Evolutionary conservation across 1,140 invertebrate species (phyloP).

Genomic region (Macrosteles quadrilineatus): DNA sequence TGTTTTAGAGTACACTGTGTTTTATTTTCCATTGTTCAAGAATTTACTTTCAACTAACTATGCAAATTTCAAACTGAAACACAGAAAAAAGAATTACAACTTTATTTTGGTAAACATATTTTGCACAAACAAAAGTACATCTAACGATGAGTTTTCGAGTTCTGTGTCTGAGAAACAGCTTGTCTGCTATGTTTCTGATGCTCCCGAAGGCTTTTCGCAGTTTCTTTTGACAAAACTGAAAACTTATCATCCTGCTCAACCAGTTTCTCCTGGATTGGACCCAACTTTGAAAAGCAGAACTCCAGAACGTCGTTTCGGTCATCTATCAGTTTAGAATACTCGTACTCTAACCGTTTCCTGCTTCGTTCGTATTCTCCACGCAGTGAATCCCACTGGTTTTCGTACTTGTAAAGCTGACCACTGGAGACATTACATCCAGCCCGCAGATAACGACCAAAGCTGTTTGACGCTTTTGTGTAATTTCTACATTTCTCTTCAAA

Average conservation of each 20-base stretch:
- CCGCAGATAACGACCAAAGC: slow-evolving; percentile 15
- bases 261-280: neutral
- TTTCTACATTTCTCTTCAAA: slow-evolving; percentile 18
- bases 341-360: neutral
- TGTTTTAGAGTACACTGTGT: too few species aligned
- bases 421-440: neutral
- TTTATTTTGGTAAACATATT: too few species aligned
- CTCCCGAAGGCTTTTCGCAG: neutral
- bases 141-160: too few species aligned
- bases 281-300: neutral
- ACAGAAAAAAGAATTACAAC: too few species aligned
- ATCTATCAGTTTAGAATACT: neutral
- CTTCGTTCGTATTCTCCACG: neutral
- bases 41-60: too few species aligned
- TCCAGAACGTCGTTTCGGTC: neutral
- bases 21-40: too few species aligned
- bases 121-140: too few species aligned
- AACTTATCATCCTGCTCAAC: neutral
- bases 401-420: neutral
- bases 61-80: too few species aligned
- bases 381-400: neutral
- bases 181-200: neutral
- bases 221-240: slow-evolving; percentile 3
- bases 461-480: neutral
- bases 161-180: too few species aligned